Conservation (phyloP, 2,888 invertebrate genomes). For the Mimumesa dahlbomi region DNA sequence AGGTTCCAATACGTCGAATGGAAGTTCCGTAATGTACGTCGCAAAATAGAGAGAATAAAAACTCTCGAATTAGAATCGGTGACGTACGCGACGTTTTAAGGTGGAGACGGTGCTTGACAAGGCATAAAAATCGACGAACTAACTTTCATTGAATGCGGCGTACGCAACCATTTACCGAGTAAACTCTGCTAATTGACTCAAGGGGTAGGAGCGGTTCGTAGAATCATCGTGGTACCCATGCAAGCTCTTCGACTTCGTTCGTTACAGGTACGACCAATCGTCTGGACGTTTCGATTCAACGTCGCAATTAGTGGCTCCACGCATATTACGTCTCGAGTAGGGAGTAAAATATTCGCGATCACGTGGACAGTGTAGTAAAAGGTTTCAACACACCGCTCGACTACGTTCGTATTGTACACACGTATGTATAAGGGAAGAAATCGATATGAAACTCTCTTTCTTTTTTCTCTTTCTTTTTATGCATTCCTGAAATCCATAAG, state of each 20-base stretch:
- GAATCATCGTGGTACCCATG: constrained; percentile 19
- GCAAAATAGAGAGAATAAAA: too few relatives aligned
- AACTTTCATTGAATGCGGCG: constrained; percentile 48
- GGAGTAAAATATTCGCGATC: not conserved
- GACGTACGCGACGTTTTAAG: constrained; percentile 28
- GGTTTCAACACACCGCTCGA: too few relatives aligned
- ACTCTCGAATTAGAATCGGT: constrained; percentile 55
- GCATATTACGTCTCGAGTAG: not conserved
- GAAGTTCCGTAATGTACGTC: too few relatives aligned
- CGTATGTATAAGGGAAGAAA: too few relatives aligned
- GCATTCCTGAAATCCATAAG: too few relatives aligned
- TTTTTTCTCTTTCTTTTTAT: too few relatives aligned
- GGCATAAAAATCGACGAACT: constrained; percentile 43
- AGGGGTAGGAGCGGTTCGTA: constrained; percentile 37
- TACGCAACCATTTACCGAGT: constrained; percentile 57
- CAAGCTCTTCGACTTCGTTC: constrained; percentile 26
- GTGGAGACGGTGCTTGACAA: constrained; percentile 24
- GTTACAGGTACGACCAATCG: constrained; percentile 27
- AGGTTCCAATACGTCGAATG: too few relatives aligned
- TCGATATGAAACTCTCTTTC: too few relatives aligned
- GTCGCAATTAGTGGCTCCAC: constrained; percentile 20
- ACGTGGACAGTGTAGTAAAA: too few relatives aligned
- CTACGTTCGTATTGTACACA: not conserved
- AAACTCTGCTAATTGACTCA: constrained; percentile 59
- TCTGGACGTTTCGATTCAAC: constrained; percentile 21